Percentiles rank a stretch among this genome's conserved stretches.
Evolutionary conservation across 2,113 vertebrate species (phyloP).

Genomic region (Rousettus leschenaultii): DNA sequence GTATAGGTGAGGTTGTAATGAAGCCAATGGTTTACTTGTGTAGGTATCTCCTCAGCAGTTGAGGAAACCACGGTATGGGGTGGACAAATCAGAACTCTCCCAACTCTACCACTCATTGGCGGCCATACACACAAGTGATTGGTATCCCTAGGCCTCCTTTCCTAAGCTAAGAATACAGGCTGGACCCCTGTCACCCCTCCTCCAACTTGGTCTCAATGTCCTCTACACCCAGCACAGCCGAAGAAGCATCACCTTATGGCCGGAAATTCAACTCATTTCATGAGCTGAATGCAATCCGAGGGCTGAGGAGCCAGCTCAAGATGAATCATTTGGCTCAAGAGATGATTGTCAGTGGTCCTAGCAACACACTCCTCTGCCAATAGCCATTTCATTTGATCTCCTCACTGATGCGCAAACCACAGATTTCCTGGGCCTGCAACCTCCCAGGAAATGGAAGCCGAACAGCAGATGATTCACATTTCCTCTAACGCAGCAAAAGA

Average conservation of each 20-base stretch:
- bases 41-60: neutral
- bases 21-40: neutral
- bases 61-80: neutral
- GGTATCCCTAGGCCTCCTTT: neutral
- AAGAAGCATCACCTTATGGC: constrained; percentile 29
- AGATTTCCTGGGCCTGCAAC: constrained; percentile 67
- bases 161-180: neutral
- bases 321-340: constrained; percentile 67
- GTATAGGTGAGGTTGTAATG: neutral
- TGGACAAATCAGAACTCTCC: neutral
- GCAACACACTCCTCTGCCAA: constrained; percentile 28
- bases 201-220: neutral
- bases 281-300: constrained; percentile 26
- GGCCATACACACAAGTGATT: neutral
- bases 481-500: constrained; percentile 50
- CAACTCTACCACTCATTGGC: neutral
- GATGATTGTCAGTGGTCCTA: constrained; percentile 50
- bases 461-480: constrained; percentile 67
- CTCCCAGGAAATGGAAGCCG: constrained; percentile 72
- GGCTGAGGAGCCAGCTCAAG: constrained; percentile 51
- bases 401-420: constrained; percentile 57
- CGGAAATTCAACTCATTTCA: constrained; percentile 62
- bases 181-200: neutral
- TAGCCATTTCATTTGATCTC: constrained; percentile 64
- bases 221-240: neutral